Base-by-base conservation (phyloP, 2,888 invertebrate species). In the Chrysomela aeneicollis region DNA sequence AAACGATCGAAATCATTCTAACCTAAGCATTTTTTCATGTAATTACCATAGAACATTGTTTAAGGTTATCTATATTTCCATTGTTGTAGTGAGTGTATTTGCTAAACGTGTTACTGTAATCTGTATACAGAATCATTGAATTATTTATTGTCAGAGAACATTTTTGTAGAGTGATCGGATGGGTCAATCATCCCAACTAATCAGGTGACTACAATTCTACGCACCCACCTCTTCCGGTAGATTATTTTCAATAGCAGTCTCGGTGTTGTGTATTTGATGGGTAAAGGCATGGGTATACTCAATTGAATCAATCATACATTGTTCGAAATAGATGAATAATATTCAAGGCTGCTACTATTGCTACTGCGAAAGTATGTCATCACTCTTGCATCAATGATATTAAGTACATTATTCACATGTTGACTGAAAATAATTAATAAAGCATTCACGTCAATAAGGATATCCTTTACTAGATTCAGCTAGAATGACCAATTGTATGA, bases 281-380 rank as follows among this genome's bases (percentile, higher is more conserved):
- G 26, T 26, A 26, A 26, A 26, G 26, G 26, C 6, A 26, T 26
- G n/a, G n/a, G n/a, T n/a, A n/a, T n/a, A n/a, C n/a, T 26, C 26
- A 6, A 26, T 26, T 26, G 26, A 5, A n/a, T n/a, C n/a, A n/a
- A n/a, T 26, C 6, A 5, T 37, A 42, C 42, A 42, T 55, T 55
- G 55, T 55, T 42, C 42, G 42, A 10, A 17, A 55, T 22, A 55
- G 18, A 54, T 17, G 6, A 47, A 47, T 18, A 10, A 22, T 42
- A 42, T 21, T 55, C 55, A 55, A 55, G 55, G 55, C 55, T 55
- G 22, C 12, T 42, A 17, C 21, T 37, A 55, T 37, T 37, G 55
- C 55, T 55, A 42, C 12, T 42, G 22, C 21, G 15, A 42, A 55
- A 55, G 55, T 55, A 42, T 55, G 55, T 55, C 55, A 55, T 10